Evolutionary conservation across 2,888 invertebrate genomes (phyloP).

Genomic region (Cyaniris semiargus): DNA sequence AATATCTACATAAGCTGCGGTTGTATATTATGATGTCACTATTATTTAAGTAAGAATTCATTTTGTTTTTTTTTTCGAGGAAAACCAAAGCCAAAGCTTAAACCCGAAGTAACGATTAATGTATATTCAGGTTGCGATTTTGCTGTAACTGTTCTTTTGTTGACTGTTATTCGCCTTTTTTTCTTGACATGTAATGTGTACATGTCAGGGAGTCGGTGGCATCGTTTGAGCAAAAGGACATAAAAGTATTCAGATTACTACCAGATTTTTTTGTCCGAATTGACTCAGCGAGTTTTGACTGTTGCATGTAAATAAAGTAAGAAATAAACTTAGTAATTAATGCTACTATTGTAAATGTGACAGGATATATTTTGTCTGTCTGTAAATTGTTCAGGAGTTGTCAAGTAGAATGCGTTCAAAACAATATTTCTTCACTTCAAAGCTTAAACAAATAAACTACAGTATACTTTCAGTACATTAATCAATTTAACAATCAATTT

Average conservation of each 20-base stretch:
- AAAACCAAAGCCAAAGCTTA: neutral
- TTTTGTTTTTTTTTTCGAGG: neutral
- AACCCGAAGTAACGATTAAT: neutral
- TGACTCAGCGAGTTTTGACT: too few species aligned
- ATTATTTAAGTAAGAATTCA: neutral
- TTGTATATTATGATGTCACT: neutral
- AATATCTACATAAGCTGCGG: neutral
- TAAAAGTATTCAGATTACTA: too few species aligned
- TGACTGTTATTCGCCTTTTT: neutral
- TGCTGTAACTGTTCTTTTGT: neutral
- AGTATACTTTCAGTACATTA: neutral
- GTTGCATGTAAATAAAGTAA: too few species aligned
- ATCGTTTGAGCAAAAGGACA: too few species aligned
- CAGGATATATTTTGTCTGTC: too few species aligned
- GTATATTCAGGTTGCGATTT: slow-evolving; percentile 16
- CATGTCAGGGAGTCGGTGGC: too few species aligned
- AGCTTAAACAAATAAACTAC: neutral
- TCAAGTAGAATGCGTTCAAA: neutral
- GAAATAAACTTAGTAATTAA: too few species aligned
- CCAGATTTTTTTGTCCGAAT: too few species aligned
- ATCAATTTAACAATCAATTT: neutral
- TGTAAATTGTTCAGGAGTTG: too few species aligned
- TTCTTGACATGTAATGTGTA: neutral
- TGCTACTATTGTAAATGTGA: too few species aligned
- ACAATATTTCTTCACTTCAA: neutral